Evolutionary conservation across 2,888 invertebrate species (phyloP), one percentile per base, ranked within the genome.

Genomic region (Apotomis capreana): DNA sequence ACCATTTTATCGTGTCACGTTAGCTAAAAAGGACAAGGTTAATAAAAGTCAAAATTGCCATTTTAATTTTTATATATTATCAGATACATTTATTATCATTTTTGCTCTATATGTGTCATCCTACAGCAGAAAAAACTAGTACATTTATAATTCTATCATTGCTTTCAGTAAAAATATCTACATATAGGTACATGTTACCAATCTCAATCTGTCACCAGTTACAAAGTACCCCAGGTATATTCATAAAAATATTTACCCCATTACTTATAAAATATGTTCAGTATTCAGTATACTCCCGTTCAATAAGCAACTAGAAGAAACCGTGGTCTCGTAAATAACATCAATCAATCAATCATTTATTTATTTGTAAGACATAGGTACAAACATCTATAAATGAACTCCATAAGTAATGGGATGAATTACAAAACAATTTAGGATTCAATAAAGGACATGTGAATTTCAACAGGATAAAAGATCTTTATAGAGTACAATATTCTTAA

Each of bases 61-160:
- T 79, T 79, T 83, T 82, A 83, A 81, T 83, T 82, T 84, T 84
- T 89, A 87, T 90, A 89, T 89, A 63, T 90, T 88, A 86, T 90
- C 86, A 87, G 87, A 87, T 89, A 90, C 84, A 89, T 88, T 80
- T 74, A 75, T 86, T 81, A 83, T 84, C 78, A 82, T 85, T 83
- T 86, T 89, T 89, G 84, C 84, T 85, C 90, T 91, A 91, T 87
- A 84, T 77, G 81, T 87, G 82, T 85, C 84, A 80, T 83, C 84
- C 90, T 90, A 89, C 87, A 86, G 87, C 88, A 85, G 87, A 87
- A 89, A 86, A 86, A 83, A 71, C 75, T 76, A 76, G 61, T 65
- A 73, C 61, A 70, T 69, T 74, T 81, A 79, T 80, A 79, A 26
- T 76, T 79, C 81, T 84, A 87, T 81, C 74, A 83, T 85, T 82